Conservation (phyloP, 2,888 invertebrate species). For the Lordiphosa fenestrarum region DNA sequence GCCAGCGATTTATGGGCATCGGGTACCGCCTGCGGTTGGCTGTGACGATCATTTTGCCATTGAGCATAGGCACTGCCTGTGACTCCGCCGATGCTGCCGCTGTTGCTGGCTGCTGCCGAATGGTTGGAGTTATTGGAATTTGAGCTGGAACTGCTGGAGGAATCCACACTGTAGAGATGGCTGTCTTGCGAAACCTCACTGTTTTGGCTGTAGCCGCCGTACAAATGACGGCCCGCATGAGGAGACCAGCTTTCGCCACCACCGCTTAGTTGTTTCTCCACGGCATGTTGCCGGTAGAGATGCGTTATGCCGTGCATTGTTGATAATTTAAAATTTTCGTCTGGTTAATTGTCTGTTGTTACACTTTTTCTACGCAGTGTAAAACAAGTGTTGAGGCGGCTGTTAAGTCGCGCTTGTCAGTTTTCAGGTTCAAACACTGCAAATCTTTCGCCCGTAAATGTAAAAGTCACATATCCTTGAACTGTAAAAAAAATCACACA, state of each 20-base stretch:
- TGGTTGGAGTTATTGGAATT: constrained; percentile 70
- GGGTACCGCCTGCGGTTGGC: constrained; percentile 79
- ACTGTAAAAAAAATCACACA: constrained; percentile 57
- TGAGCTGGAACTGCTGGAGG: constrained; percentile 77
- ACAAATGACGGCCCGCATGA: constrained; percentile 47
- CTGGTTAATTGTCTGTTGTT: constrained; percentile 29
- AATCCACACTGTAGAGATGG: constrained; percentile 74
- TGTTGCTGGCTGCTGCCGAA: constrained; percentile 30
- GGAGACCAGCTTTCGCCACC: constrained; percentile 51
- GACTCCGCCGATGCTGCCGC: constrained; percentile 50
- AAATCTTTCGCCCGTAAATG: constrained; percentile 15
- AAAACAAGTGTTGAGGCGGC: constrained; percentile 25
- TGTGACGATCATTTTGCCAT: constrained; percentile 57
- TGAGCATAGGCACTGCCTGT: constrained; percentile 60
- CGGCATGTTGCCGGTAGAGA: constrained; percentile 80
- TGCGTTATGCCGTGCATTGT: constrained; percentile 80
- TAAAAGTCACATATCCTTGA: constrained; percentile 69
- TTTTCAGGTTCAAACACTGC: constrained; percentile 5
- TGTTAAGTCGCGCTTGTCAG: constrained; percentile 40
- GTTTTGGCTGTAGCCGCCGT: constrained; percentile 55
- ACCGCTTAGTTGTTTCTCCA: constrained; percentile 80
- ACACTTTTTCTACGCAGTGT: constrained; percentile 58
- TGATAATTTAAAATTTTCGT: constrained; percentile 10
- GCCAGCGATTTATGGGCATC: constrained; percentile 70
- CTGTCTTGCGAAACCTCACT: constrained; percentile 54